phyloP scores from a whole-genome alignment of 2,113 vertebrate genomes.

The Conger conger region DNA sequence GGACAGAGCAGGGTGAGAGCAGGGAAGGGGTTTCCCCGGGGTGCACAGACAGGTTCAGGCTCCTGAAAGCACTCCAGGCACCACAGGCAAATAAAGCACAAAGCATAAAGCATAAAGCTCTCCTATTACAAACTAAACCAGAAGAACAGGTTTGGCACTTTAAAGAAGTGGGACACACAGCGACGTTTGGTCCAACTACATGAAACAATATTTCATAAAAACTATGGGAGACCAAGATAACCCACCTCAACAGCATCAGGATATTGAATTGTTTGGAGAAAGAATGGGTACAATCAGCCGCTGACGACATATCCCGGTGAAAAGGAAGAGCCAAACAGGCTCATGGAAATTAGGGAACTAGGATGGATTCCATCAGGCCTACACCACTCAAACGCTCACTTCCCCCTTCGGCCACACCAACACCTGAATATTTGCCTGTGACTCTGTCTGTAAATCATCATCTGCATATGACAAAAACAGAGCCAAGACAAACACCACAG shows the following conservation, averaged over 20 bases:
- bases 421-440: too few species aligned
- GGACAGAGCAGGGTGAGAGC: neutral
- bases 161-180: slow-evolving; percentile 15
- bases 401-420: too few species aligned
- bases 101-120: neutral
- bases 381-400: too few species aligned
- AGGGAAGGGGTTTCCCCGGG: neutral
- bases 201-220: neutral
- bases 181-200: neutral
- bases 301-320: neutral
- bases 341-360: neutral
- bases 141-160: slow-evolving; percentile 21
- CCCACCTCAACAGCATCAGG: neutral
- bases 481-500: too few species aligned
- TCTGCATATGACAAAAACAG: too few species aligned
- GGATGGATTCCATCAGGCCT: too few species aligned
- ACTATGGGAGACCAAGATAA: neutral
- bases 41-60: neutral
- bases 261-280: neutral
- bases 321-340: neutral
- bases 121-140: neutral
- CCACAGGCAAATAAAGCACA: neutral
- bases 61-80: neutral
- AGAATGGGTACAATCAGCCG: neutral
- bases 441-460: too few species aligned